These are phyloP conservation scores for Dromiciops gliroides DNA, from an alignment of 2,113 vertebrate genomes.

Conservation along the genomic window DNA sequence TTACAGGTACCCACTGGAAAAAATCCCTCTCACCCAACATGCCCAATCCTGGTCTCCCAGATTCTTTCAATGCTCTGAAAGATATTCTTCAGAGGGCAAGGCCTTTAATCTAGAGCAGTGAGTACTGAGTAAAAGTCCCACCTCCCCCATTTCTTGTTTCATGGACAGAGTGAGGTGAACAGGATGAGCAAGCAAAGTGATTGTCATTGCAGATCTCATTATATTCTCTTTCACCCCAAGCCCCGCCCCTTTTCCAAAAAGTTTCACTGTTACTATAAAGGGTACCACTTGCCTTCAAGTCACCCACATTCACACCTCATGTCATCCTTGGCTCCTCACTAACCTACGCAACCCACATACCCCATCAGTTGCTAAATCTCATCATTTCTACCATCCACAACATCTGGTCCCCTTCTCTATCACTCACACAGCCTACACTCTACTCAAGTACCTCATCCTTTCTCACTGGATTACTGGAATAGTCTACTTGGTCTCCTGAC, in stretches of 20 bases:
- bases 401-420: background rate
- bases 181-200: background rate
- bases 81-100: background rate
- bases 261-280: background rate
- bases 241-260: background rate
- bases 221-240: background rate
- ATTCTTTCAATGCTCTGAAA: background rate
- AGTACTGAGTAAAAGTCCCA: background rate
- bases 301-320: background rate
- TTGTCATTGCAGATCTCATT: background rate
- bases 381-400: background rate
- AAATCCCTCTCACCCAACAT: background rate
- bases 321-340: background rate
- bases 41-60: background rate
- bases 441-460: background rate
- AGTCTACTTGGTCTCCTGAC: background rate
- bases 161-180: background rate
- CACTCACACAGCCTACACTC: background rate
- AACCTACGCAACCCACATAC: background rate
- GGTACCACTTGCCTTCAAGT: background rate
- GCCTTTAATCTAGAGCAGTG: background rate
- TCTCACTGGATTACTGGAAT: background rate
- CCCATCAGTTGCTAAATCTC: background rate
- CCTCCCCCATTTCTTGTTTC: background rate
- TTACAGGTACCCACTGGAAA: background rate